Base-by-base conservation (phyloP, 2,888 invertebrate species). In the Sialis lutaria region DNA sequence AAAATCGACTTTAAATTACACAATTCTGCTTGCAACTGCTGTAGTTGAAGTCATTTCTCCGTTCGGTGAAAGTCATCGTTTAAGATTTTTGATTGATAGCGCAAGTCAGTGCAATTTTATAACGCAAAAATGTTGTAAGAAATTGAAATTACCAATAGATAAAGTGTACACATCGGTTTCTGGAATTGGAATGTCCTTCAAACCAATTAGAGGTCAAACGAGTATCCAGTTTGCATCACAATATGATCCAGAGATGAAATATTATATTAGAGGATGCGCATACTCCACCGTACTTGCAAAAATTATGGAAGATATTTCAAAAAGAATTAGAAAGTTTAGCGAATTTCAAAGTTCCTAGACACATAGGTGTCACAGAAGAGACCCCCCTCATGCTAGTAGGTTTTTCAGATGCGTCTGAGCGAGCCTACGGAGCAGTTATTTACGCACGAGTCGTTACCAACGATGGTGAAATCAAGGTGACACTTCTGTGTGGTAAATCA, bases 181-280 rank as follows among this genome's bases (percentile, higher is more conserved):
- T n/a, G n/a, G n/a, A n/a, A n/a, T n/a, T n/a, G n/a, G n/a, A n/a
- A n/a, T n/a, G n/a, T n/a, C n/a, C n/a, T n/a, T n/a, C n/a, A n/a
- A n/a, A n/a, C n/a, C n/a, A n/a, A n/a, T n/a, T n/a, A n/a, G n/a
- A n/a, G n/a, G n/a, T n/a, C n/a, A n/a, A n/a, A n/a, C n/a, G n/a
- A n/a, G n/a, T n/a, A n/a, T n/a, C n/a, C n/a, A n/a, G n/a, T n/a
- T n/a, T n/a, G n/a, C n/a, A n/a, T n/a, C n/a, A n/a, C n/a, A n/a
- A n/a, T n/a, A n/a, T n/a, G n/a, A n/a, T n/a, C n/a, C n/a, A n/a
- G n/a, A n/a, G n/a, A n/a, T n/a, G n/a, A n/a, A n/a, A n/a, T n/a
- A n/a, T n/a, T n/a, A n/a, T n/a, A 6, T 35, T 48, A 3, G n/a
- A 10, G 48, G 48, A 46, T 33, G 42, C 45, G 31, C n/a, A 45